phyloP scores from a whole-genome alignment of 1,140 invertebrate species.

The Papilio helenus region DNA sequence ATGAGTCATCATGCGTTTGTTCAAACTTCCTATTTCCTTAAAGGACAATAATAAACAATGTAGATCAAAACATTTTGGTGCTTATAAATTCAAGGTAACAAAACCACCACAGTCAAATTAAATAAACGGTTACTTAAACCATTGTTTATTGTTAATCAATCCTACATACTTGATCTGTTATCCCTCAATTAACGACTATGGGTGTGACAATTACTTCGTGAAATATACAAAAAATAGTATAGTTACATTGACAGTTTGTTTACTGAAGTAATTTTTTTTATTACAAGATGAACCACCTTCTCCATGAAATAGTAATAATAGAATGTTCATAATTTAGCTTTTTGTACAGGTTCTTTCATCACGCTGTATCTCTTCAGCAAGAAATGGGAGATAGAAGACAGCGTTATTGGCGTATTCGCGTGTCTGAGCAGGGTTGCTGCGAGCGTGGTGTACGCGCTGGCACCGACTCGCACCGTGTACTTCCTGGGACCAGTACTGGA shows the following conservation, averaged over 20 bases:
- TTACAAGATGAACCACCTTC: too few relatives aligned
- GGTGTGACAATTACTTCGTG: too few relatives aligned
- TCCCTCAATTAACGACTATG: too few relatives aligned
- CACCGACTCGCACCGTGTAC: constrained; percentile 71
- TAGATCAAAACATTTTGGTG: neutral
- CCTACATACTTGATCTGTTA: too few relatives aligned
- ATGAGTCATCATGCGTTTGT: too few relatives aligned
- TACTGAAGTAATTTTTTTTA: too few relatives aligned
- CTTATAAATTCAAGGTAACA: neutral
- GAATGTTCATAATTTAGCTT: constrained; percentile 33
- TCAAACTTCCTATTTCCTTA: too few relatives aligned
- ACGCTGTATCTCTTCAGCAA: constrained; percentile 81
- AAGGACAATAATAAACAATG: too few relatives aligned
- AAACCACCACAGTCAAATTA: neutral
- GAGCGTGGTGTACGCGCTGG: constrained; percentile 75
- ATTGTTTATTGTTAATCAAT: neutral
- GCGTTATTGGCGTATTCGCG: constrained; percentile 75
- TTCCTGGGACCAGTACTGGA: constrained; percentile 83
- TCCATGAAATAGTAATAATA: neutral
- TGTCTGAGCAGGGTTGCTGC: constrained; percentile 79
- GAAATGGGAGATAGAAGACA: constrained; percentile 78
- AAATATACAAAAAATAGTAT: neutral
- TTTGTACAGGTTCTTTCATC: constrained; percentile 74
- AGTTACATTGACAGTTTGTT: too few relatives aligned
- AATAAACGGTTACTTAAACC: neutral